Percentiles rank a stretch among this genome's conserved stretches.
phyloP scores from a whole-genome alignment of 2,888 invertebrate species.

The Aquatica leii region DNA sequence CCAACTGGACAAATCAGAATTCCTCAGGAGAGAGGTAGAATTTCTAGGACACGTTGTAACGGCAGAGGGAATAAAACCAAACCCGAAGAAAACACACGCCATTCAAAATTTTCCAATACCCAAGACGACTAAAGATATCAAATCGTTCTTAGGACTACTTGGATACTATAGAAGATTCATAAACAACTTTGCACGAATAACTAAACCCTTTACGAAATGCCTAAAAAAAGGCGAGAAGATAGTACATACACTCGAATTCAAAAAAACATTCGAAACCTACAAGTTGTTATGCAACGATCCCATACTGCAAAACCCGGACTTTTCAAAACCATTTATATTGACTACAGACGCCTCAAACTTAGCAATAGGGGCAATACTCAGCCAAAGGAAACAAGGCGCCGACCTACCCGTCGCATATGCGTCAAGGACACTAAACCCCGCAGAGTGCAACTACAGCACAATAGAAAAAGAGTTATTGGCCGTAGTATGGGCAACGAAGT shows the following conservation, averaged over 20 bases:
- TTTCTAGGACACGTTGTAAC: background rate
- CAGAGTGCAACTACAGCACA: background rate
- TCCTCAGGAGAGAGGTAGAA: background rate
- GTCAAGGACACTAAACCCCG: background rate
- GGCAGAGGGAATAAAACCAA: background rate
- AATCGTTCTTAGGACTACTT: background rate
- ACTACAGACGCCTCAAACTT: background rate
- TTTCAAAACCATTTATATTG: background rate
- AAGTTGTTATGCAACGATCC: background rate
- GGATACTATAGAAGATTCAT: background rate
- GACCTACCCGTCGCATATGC: background rate
- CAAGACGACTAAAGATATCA: background rate
- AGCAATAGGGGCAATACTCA: background rate
- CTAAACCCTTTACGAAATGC: background rate
- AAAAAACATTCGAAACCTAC: background rate
- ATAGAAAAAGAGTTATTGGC: background rate
- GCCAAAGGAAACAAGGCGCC: background rate
- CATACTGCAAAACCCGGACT: background rate
- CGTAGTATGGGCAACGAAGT: background rate
- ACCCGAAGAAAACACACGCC: background rate
- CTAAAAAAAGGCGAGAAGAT: background rate
- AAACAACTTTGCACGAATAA: background rate
- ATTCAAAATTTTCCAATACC: background rate
- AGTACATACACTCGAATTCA: background rate
- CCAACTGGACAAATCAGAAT: background rate